Conservation (phyloP, 2,888 invertebrate species). For the Mythimna ferrago region DNA sequence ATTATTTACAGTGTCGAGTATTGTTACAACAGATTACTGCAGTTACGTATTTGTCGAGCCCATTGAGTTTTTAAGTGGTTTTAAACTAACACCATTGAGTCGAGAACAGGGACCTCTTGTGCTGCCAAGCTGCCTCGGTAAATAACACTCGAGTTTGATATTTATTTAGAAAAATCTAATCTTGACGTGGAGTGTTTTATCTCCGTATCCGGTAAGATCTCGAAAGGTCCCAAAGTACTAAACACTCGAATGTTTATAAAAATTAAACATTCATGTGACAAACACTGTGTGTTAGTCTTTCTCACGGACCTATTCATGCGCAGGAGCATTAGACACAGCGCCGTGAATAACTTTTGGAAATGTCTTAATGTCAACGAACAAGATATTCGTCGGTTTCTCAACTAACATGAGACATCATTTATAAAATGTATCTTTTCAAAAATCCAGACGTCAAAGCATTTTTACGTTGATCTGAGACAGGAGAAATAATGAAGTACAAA, state of each 20-base stretch:
- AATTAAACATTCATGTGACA: constrained; percentile 74
- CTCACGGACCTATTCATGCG: constrained; percentile 74
- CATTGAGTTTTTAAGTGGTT: constrained; percentile 84
- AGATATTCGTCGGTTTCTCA: constrained; percentile 58
- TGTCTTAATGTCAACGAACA: constrained; percentile 60
- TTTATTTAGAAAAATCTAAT: constrained; percentile 86
- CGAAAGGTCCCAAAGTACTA: constrained; percentile 65
- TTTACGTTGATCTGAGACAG: constrained; percentile 75
- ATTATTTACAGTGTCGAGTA: constrained; percentile 73
- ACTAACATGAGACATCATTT: constrained; percentile 71
- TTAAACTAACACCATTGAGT: constrained; percentile 86
- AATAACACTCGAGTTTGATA: constrained; percentile 76
- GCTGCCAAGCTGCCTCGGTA: constrained; percentile 76
- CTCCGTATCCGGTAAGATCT: constrained; percentile 81
- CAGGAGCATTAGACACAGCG: constrained; percentile 35
- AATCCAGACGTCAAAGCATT: constrained; percentile 78
- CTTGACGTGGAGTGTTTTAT: constrained; percentile 83
- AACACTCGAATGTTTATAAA: constrained; percentile 71
- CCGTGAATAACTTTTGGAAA: constrained; percentile 49
- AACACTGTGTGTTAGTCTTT: constrained; percentile 76
- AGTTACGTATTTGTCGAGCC: constrained; percentile 80
- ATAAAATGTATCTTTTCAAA: constrained; percentile 75
- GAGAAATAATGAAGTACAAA: constrained; percentile 81
- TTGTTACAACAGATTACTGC: constrained; percentile 83
- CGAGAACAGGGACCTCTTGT: constrained; percentile 81